A percentile compares a stretch with the other conserved stretches of the same genome.
Conservation (phyloP, 2,797 vertebrate species). For the Eurystomus glaucurus region DNA sequence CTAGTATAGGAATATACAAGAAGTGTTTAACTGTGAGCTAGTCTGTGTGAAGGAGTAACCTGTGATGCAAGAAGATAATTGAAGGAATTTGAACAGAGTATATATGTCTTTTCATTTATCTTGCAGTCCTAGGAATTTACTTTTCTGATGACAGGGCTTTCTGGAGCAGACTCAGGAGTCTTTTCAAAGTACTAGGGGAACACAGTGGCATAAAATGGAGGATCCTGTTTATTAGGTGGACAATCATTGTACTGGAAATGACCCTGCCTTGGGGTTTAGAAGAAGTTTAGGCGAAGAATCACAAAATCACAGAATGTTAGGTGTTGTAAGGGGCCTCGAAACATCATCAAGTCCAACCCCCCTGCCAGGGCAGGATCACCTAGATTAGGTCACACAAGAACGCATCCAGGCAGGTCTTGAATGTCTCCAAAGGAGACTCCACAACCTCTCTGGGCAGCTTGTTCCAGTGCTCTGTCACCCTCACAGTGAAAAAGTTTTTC, state of each 20-base stretch:
- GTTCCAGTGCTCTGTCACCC: too few species aligned
- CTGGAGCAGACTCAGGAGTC: neutral
- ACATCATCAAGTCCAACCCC: too few species aligned
- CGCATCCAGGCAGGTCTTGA: too few species aligned
- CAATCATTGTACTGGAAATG: neutral
- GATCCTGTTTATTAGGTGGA: neutral
- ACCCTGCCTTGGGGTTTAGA: accelerated
- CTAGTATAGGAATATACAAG: neutral
- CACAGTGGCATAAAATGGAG: neutral
- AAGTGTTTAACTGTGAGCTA: neutral
- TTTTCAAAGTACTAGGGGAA: neutral
- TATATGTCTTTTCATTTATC: neutral
- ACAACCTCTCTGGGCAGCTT: too few species aligned
- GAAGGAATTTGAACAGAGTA: neutral
- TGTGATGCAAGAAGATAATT: neutral
- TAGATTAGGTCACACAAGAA: too few species aligned
- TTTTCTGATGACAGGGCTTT: neutral
- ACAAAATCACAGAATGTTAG: too few species aligned
- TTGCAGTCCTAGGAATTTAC: neutral
- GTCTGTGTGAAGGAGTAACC: neutral
- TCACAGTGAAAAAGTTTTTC: too few species aligned
- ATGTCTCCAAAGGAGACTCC: too few species aligned
- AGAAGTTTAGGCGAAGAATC: neutral
- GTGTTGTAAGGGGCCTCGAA: too few species aligned
- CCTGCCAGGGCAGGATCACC: too few species aligned